Conservation (phyloP, 2,888 invertebrate genomes). For the Tupiocoris notatus region DNA sequence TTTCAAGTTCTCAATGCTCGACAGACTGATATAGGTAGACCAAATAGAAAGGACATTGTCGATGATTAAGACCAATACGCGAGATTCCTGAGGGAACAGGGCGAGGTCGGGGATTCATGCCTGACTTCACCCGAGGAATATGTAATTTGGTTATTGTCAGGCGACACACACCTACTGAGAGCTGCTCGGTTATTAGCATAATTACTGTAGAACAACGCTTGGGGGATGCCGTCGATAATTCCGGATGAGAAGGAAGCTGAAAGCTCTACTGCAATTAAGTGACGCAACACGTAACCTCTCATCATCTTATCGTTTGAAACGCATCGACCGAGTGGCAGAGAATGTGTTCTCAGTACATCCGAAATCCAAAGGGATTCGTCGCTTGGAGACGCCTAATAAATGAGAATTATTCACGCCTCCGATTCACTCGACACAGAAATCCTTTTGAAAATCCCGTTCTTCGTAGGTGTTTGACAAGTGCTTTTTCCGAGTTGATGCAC, state of each 20-base stretch:
- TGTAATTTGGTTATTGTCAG: constrained; percentile 29
- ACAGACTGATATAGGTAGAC: too few species aligned
- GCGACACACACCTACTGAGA: constrained; percentile 29
- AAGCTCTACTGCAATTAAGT: background rate
- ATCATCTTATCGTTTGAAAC: background rate
- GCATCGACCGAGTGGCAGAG: background rate
- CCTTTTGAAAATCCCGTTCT: too few species aligned
- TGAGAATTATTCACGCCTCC: background rate
- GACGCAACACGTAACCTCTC: background rate
- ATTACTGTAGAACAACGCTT: constrained; percentile 33
- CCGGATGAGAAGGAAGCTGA: constrained; percentile 13
- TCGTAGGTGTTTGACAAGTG: too few species aligned
- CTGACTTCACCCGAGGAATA: constrained; percentile 18
- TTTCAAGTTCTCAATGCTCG: too few species aligned
- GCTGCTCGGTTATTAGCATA: constrained; percentile 31
- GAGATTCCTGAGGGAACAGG: background rate
- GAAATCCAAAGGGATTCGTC: background rate
- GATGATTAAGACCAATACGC: background rate
- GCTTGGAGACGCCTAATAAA: background rate
- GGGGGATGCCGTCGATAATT: constrained; percentile 25
- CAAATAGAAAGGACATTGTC: background rate
- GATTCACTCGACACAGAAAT: background rate
- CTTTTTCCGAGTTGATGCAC: too few species aligned
- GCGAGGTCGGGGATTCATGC: constrained; percentile 15
- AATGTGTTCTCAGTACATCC: background rate